Conservation (phyloP, 2,888 invertebrate genomes). For the Adineta ricciae region DNA sequence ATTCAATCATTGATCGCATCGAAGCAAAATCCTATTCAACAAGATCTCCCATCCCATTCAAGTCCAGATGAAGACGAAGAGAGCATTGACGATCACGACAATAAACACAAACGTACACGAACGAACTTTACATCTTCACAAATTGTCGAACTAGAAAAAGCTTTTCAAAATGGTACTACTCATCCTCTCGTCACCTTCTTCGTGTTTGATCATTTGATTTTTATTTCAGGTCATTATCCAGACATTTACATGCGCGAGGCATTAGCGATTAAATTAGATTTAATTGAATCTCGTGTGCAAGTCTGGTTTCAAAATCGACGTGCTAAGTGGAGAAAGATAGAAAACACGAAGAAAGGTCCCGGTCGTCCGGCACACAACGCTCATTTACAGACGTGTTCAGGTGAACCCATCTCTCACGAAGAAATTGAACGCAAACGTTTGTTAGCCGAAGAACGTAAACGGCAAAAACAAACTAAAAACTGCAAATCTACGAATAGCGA, state of each 20-base stretch:
- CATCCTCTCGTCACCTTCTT: too few species aligned
- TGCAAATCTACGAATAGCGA: neutral
- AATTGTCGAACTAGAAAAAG: constrained; percentile 69
- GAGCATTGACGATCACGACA: constrained; percentile 36
- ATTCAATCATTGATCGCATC: neutral
- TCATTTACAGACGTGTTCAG: constrained; percentile 89
- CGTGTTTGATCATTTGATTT: neutral
- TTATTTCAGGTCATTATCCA: constrained; percentile 68
- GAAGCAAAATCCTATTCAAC: neutral
- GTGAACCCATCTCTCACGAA: constrained; percentile 83
- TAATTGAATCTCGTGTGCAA: constrained; percentile 95
- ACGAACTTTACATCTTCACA: constrained; percentile 61
- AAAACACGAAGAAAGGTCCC: constrained; percentile 94
- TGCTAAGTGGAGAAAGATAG: constrained; percentile 93
- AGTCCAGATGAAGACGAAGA: constrained; percentile 32
- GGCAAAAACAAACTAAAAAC: constrained; percentile 70
- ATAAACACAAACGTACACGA: constrained; percentile 47
- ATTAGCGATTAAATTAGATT: constrained; percentile 82
- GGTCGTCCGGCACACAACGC: constrained; percentile 95
- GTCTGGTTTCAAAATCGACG: constrained; percentile 99
- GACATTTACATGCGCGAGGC: constrained; percentile 99
- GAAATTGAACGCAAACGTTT: constrained; percentile 58
- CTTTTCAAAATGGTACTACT: constrained; percentile 77
- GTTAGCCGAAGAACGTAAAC: constrained; percentile 52
- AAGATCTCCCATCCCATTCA: neutral